Evolutionary conservation across 1,140 invertebrate species (phyloP), one percentile per base, ranked within the genome.

Genomic region (Drosophila hydei): DNA sequence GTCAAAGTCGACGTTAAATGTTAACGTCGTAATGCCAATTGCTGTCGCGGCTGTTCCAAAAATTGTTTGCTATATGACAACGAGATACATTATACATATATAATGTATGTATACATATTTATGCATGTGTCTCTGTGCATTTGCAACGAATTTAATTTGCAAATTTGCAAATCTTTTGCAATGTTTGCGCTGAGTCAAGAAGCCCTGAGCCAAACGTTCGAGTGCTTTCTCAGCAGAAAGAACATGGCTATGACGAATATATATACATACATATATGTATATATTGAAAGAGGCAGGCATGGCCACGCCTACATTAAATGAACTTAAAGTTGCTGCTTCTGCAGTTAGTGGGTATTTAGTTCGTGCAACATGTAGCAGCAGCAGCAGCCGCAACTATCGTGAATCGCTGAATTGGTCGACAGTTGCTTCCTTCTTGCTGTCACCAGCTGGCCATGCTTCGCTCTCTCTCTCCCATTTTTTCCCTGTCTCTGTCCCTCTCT

Each of bases 121-220:
- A 18, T 36, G 52, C 30, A 5, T 40, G 33, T 38, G 12, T 51
- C 43, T 54, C 5, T 68, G 48, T 48, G 30, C 52, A 25, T 47
- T 64, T 85, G 69, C 73, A 77, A 36, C 56, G 55, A 75, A 61
- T 65, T 65, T 63, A 69, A 69, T 73, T 73, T 69, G 64, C 58
- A 75, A 72, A 75, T 87, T 81, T 81, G 83, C 81, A 70, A 81
- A 75, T 62, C 62, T 81, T 87, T 87, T 75, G 81, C 83, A 85
- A 85, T 79, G 60, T 63, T 70, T 85, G 79, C 75, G 83, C 69
- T 56, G 59, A 64, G 54, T n/a, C 54, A 59, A 55, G 43, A 50
- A 69, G 40, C 77, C 79, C 65, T 87, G 79, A 77, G 81, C 59
- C 14, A 42, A 16, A 4, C 9, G 38, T 9, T 5, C 38, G n/a